These are phyloP conservation scores for Pseudomugil tenellus DNA, from an alignment of 2,797 vertebrate genomes.

Conservation along the genomic window DNA sequence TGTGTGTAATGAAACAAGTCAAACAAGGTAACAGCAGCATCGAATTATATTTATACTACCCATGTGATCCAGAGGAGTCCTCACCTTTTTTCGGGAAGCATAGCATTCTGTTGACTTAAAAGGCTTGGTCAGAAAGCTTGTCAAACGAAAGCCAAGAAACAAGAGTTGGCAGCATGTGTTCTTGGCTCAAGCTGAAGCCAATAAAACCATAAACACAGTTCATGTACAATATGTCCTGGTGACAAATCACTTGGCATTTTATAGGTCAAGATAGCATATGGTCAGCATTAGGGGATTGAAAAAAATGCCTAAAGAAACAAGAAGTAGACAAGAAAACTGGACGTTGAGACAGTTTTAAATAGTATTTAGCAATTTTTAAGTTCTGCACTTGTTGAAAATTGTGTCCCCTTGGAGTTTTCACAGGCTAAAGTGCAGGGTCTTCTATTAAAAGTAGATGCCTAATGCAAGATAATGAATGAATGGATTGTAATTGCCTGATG, in stretches of 20 bases:
- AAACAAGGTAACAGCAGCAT: constrained; percentile 1
- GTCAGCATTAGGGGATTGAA: not conserved
- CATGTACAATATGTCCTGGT: constrained; percentile 26
- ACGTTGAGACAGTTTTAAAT: not conserved
- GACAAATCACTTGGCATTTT: constrained; percentile 30
- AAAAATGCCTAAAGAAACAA: not conserved
- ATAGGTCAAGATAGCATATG: constrained; percentile 26
- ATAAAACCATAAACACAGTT: constrained; percentile 39
- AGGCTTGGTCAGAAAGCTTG: constrained; percentile 35
- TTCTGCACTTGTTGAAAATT: not conserved
- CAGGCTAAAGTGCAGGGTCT: not conserved
- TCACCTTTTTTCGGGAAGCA: constrained; percentile 30
- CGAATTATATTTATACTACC: constrained; percentile 17
- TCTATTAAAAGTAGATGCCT: not conserved
- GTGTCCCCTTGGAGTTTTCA: not conserved
- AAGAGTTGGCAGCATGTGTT: constrained; percentile 38
- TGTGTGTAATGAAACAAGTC: constrained; percentile 14
- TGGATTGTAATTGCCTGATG: constrained; percentile 16
- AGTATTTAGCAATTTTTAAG: not conserved
- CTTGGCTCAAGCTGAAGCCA: constrained; percentile 40
- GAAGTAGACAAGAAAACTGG: not conserved
- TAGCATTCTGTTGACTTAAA: constrained; percentile 22
- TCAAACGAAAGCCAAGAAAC: constrained; percentile 48
- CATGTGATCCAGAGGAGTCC: constrained; percentile 18
- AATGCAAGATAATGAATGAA: constrained; percentile 6